Conservation (phyloP, 2,797 vertebrate genomes). For the Ceryle rudis region DNA sequence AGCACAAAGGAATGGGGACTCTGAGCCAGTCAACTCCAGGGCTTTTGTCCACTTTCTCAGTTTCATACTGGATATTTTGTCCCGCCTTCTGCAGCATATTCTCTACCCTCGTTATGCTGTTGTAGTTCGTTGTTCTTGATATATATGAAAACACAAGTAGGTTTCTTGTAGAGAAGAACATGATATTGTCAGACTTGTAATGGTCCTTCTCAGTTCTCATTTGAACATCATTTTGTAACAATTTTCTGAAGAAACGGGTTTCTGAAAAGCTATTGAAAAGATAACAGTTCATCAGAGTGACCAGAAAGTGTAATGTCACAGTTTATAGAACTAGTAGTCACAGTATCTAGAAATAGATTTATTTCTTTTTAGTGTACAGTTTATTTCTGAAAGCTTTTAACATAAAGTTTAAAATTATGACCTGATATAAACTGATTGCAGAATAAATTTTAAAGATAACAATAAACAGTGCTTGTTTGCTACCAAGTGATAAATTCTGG, state of each 20-base stretch:
- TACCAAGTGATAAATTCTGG: conserved; percentile 10
- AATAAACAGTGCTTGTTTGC: background rate
- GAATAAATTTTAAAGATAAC: background rate
- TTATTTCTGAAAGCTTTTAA: background rate
- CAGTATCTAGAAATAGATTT: background rate
- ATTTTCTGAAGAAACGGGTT: background rate
- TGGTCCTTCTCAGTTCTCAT: background rate
- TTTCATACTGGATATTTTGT: background rate
- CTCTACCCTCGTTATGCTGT: background rate
- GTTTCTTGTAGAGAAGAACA: background rate
- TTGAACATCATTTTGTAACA: background rate
- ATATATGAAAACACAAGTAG: background rate
- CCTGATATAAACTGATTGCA: background rate
- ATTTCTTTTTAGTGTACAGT: background rate
- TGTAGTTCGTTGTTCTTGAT: background rate
- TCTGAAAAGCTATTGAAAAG: background rate
- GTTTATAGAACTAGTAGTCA: background rate
- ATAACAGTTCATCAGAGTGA: background rate
- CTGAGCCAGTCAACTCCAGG: background rate
- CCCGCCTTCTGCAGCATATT: background rate
- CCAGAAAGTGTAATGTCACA: background rate
- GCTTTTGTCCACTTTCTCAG: background rate
- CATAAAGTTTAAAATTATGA: background rate
- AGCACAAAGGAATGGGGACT: background rate
- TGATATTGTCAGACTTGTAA: background rate